A percentile compares a stretch with the other conserved stretches of the same genome.
phyloP scores from a whole-genome alignment of 2,797 vertebrate species.

The Cryptoblepharus egeriae region DNA sequence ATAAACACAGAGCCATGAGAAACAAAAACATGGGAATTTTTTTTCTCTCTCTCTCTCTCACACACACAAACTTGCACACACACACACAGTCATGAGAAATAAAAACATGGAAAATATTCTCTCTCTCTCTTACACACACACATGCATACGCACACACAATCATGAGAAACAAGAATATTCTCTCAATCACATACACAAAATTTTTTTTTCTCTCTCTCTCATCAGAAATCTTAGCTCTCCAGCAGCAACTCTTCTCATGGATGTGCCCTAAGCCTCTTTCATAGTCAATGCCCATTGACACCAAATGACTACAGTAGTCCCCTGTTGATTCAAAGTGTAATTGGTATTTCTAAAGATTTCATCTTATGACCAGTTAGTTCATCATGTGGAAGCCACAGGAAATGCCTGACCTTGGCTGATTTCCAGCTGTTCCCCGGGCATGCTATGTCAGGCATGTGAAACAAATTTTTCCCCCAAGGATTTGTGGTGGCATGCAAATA shows the following conservation, averaged over 20 bases:
- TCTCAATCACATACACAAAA: no score
- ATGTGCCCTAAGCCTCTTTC: conserved; percentile 2
- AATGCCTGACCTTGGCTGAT: neutral
- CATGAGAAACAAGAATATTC: no score
- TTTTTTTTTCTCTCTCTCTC: no score
- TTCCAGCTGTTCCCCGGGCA: neutral
- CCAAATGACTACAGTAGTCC: conserved; percentile 1
- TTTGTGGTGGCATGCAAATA: neutral
- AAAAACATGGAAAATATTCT: no score
- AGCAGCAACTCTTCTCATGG: neutral
- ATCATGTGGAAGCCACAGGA: conserved; percentile 17
- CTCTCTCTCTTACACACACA: no score
- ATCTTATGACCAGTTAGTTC: conserved; percentile 14
- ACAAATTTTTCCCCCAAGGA: neutral
- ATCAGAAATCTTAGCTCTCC: neutral
- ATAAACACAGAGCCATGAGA: no score
- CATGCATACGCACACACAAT: neutral
- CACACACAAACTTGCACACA: neutral
- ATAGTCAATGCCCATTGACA: neutral
- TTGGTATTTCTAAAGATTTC: neutral
- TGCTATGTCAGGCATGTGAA: neutral
- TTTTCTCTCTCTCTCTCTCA: no score
- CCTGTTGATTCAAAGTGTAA: neutral
- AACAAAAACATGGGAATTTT: no score
- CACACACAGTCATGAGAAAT: neutral